Base-by-base conservation (phyloP, 2,113 vertebrate species). In the Poicephalus gulielmi region DNA sequence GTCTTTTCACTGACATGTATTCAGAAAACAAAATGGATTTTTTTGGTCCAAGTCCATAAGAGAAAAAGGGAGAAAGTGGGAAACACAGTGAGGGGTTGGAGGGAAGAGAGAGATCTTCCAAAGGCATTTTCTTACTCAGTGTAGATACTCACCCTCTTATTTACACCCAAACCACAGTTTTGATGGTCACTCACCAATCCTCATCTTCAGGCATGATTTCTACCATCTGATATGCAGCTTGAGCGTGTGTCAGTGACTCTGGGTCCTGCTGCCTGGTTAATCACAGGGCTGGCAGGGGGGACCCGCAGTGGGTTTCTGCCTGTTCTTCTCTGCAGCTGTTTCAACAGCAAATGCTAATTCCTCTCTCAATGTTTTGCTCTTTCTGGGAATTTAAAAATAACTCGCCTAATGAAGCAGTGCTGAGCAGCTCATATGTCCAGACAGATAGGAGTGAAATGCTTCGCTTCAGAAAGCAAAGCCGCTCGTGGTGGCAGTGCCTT, bases 301-400 rank as follows among this genome's bases (percentile, higher is more conserved):
- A 81, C 67, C 60, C 5, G 1, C 6, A 8, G 59, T 35, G 50
- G n/a, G 59, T 85, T 94, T 93, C 77, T 81, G 71, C 92, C 70
- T 84, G 0, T 18, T 55, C 57, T 84, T 25, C 81, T 67, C 63
- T 64, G 76, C 83, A 95, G 86, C 86, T 95, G 87, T 84, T 97
- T 93, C 49, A 93, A 64, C 52, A 15, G 90, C 78, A 95, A 95
- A 95, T 95, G 82, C 62, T 86, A 68, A 97, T 88, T 96, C 78
- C 70, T 96, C 71, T 62, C 77, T 92, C 94, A 78, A 73, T 75
- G 79, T 90, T 95, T 93, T 93, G 44, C 93, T 88, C 84, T 98
- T 97, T 95, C 86, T 92, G 91, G 76, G 88, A 96, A 86, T 95
- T 95, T 94, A 96, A 97, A 98, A 97, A 95, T 96, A 97, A 92